Percentiles rank a stretch among this genome's conserved stretches.
Conservation (phyloP, 2,113 vertebrate genomes). For the Nicator chloris region DNA sequence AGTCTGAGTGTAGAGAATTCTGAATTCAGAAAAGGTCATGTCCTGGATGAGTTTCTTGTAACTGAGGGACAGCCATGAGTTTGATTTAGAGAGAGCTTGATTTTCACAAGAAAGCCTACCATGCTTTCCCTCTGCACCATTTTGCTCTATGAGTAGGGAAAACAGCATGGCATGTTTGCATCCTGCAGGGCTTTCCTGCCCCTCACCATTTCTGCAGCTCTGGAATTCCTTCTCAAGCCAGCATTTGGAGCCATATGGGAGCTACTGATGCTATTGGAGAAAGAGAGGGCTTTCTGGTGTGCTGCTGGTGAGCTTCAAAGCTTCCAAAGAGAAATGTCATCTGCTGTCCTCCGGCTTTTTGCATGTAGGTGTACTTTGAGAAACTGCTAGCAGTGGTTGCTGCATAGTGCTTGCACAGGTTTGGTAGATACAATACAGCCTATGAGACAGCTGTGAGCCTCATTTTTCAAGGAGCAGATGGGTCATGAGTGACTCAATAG, state of each 20-base stretch:
- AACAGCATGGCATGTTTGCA: background rate
- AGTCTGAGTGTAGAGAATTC: background rate
- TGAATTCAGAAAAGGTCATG: background rate
- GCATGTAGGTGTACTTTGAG: background rate
- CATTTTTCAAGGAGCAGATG: background rate
- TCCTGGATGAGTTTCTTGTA: background rate
- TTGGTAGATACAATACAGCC: background rate
- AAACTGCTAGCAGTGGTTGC: background rate
- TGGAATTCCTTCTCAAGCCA: background rate
- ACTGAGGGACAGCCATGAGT: background rate
- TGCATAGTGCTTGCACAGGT: background rate
- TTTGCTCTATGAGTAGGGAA: background rate
- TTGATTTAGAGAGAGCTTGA: background rate
- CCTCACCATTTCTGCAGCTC: background rate
- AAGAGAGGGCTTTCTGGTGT: background rate
- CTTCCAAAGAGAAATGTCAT: background rate
- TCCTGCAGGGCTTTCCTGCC: background rate
- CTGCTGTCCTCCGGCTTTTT: background rate
- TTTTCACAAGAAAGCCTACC: background rate
- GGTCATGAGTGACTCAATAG: background rate
- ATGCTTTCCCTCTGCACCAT: background rate
- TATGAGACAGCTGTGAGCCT: background rate
- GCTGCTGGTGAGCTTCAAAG: background rate
- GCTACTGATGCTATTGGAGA: background rate
- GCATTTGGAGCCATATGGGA: background rate